Percentiles rank a stretch among this genome's conserved stretches.
These are phyloP conservation scores for Acrobasis consociella DNA, from an alignment of 2,888 invertebrate species.

Conservation along the genomic window DNA sequence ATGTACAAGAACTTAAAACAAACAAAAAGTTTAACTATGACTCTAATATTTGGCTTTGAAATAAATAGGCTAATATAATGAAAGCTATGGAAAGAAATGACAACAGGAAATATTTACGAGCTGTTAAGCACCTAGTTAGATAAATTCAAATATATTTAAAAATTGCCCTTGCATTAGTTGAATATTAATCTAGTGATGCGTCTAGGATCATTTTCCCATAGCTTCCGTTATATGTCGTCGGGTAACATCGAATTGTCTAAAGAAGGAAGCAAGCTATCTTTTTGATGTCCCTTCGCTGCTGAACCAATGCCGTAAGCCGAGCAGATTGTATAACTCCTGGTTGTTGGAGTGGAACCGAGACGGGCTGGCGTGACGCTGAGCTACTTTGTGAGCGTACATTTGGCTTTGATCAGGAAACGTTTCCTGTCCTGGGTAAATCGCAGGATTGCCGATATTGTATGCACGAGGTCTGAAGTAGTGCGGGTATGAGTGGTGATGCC, in stretches of 20 bases:
- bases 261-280: conserved; percentile 65
- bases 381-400: conserved; percentile 57
- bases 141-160: conserved; percentile 5
- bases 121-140: conserved; percentile 14
- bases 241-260: conserved; percentile 79
- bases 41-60: conserved; percentile 82
- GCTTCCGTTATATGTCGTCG: conserved; percentile 79
- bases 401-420: conserved; percentile 56
- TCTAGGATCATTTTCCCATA: conserved; percentile 59
- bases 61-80: conserved; percentile 80
- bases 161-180: conserved; percentile 28
- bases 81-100: conserved; percentile 67
- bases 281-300: conserved; percentile 74
- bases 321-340: conserved; percentile 73
- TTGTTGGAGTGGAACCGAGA: conserved; percentile 56
- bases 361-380: conserved; percentile 55
- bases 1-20: conserved; percentile 78
- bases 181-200: conserved; percentile 25
- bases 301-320: conserved; percentile 77
- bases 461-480: conserved; percentile 64
- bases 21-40: conserved; percentile 78
- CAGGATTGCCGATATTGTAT: conserved; percentile 43
- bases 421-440: conserved; percentile 51
- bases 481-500: conserved; percentile 74
- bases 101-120: conserved; percentile 12